These are phyloP conservation scores for Escarpia spicata DNA, from an alignment of 2,888 invertebrate genomes.

Conservation along the genomic window DNA sequence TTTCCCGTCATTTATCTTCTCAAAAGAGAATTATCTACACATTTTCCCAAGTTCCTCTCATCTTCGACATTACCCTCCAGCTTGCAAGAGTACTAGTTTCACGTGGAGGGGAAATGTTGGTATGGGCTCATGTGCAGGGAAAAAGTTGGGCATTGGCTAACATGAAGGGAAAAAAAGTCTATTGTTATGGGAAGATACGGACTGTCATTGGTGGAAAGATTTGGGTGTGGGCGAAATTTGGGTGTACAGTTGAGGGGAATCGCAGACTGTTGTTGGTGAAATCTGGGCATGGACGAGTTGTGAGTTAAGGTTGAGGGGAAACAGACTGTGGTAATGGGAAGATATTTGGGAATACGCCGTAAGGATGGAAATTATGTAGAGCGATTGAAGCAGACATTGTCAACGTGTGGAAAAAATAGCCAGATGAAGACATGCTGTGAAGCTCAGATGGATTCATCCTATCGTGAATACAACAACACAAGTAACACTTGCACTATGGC, in stretches of 20 bases:
- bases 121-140: background rate
- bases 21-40: background rate
- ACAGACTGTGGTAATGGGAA: no score
- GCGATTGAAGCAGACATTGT: background rate
- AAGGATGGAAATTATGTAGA: background rate
- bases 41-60: background rate
- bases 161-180: background rate
- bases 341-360: no score
- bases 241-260: no score
- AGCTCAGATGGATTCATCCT: background rate
- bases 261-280: no score
- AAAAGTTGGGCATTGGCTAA: background rate
- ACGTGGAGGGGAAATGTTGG: no score
- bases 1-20: background rate
- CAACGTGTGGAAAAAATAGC: background rate
- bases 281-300: no score
- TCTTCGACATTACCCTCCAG: background rate
- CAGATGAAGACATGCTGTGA: background rate
- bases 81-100: background rate
- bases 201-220: background rate
- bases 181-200: background rate
- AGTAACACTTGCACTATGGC: background rate
- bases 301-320: no score
- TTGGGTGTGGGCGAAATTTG: background rate
- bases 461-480: background rate